A percentile compares a stretch with the other conserved stretches of the same genome.
Conservation (phyloP, 2,113 vertebrate genomes). For the Brienomyrus longianalis region DNA sequence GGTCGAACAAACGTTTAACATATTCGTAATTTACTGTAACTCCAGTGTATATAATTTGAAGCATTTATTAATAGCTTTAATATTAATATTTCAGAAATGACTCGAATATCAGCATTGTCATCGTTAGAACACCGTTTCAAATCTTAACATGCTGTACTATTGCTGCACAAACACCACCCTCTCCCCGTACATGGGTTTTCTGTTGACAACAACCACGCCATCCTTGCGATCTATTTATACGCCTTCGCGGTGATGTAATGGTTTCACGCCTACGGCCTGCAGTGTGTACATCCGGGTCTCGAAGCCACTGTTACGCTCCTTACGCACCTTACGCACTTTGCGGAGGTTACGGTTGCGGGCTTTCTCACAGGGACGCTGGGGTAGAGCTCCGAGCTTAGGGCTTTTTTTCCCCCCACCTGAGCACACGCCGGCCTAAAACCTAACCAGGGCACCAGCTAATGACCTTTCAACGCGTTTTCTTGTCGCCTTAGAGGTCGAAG, state of each 20-base stretch:
- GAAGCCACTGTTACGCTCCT: background rate
- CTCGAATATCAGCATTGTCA: background rate
- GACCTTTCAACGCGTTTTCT: slow-evolving; percentile 13
- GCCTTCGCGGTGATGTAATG: slow-evolving; percentile 27
- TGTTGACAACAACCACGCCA: slow-evolving; percentile 3
- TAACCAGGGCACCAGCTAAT: background rate
- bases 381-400: slow-evolving; percentile 16
- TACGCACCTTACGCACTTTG: background rate
- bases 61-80: background rate
- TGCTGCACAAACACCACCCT: background rate
- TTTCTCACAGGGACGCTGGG: slow-evolving; percentile 19
- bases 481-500: slow-evolving; percentile 7
- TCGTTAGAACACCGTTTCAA: background rate
- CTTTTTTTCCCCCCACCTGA: background rate
- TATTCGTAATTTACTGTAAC: background rate
- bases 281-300: slow-evolving; percentile 36
- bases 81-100: background rate
- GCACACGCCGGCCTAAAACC: slow-evolving; percentile 7
- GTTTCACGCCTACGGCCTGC: slow-evolving; percentile 18
- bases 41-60: background rate
- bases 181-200: background rate
- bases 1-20: background rate
- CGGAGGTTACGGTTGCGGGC: slow-evolving; percentile 9
- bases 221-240: slow-evolving; percentile 1
- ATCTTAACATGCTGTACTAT: background rate